These are phyloP conservation scores for Clinocottus analis DNA, from an alignment of 2,113 vertebrate species.

Conservation along the genomic window DNA sequence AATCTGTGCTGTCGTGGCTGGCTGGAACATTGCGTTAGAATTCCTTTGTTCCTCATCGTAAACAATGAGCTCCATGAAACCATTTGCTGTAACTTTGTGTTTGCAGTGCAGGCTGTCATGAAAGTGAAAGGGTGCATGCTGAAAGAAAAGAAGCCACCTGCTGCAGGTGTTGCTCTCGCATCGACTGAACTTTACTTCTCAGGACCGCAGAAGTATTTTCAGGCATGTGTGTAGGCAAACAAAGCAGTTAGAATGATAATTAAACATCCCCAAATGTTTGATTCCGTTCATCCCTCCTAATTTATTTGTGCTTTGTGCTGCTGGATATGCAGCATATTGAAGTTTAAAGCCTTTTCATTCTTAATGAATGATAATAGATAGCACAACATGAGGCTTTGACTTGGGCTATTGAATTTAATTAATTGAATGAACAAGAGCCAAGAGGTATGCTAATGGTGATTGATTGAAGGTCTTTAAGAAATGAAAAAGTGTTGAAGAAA, in stretches of 20 bases:
- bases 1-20: neutral
- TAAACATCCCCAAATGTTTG: constrained; percentile 66
- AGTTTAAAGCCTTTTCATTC: constrained; percentile 64
- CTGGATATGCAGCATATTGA: constrained; percentile 61
- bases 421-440: constrained; percentile 64
- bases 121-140: constrained; percentile 7
- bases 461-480: constrained; percentile 66
- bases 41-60: neutral
- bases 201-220: constrained; percentile 52
- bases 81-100: neutral
- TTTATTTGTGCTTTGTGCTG: constrained; percentile 47
- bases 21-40: neutral
- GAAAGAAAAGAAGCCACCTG: constrained; percentile 8
- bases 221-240: constrained; percentile 49
- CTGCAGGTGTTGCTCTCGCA: constrained; percentile 35
- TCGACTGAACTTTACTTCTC: constrained; percentile 61
- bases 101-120: constrained; percentile 12
- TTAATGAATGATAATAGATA: constrained; percentile 72
- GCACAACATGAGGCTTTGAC: constrained; percentile 71
- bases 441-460: constrained; percentile 73
- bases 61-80: neutral
- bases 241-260: constrained; percentile 60
- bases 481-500: constrained; percentile 40
- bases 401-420: constrained; percentile 72
- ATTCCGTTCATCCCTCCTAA: constrained; percentile 56